A percentile compares a stretch with the other conserved stretches of the same genome.
phyloP scores from a whole-genome alignment of 2,888 invertebrate genomes.

The Erynnis tages region DNA sequence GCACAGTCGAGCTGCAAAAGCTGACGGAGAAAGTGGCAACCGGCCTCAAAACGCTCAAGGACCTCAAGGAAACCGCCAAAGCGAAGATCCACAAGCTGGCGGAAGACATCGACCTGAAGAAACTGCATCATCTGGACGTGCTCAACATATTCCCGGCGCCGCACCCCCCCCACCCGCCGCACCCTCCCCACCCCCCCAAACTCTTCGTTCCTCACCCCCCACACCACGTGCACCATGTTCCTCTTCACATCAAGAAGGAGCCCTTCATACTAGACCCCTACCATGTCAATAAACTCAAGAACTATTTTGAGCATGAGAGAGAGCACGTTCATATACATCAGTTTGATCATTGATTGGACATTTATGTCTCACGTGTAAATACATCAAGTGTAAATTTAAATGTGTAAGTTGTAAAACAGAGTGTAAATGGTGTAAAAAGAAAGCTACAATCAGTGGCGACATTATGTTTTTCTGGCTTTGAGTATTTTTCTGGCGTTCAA shows the following conservation, averaged over 20 bases:
- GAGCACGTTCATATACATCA: conserved; percentile 22
- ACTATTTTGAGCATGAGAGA: conserved; percentile 38
- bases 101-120: conserved; percentile 39
- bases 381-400: no score
- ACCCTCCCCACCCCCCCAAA: conserved; percentile 34
- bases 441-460: no score
- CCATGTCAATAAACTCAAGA: conserved; percentile 38
- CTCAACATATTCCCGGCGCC: conserved; percentile 29
- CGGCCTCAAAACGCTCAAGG: conserved; percentile 35
- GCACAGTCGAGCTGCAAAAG: conserved; percentile 54
- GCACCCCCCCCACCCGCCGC: conserved; percentile 29
- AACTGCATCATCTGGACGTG: conserved; percentile 36
- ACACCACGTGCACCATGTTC: conserved; percentile 35
- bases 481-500: no score
- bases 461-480: no score
- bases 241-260: conserved; percentile 35
- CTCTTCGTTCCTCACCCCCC: conserved; percentile 35
- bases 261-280: conserved; percentile 37
- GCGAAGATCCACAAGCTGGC: conserved; percentile 40
- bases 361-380: not conserved
- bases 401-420: no score
- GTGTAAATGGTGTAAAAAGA: no score
- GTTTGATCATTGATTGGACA: conserved; percentile 8
- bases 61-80: conserved; percentile 44
- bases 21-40: conserved; percentile 48